Base-by-base conservation (phyloP, 2,113 vertebrate species). In the Ariopsis seemanni region DNA sequence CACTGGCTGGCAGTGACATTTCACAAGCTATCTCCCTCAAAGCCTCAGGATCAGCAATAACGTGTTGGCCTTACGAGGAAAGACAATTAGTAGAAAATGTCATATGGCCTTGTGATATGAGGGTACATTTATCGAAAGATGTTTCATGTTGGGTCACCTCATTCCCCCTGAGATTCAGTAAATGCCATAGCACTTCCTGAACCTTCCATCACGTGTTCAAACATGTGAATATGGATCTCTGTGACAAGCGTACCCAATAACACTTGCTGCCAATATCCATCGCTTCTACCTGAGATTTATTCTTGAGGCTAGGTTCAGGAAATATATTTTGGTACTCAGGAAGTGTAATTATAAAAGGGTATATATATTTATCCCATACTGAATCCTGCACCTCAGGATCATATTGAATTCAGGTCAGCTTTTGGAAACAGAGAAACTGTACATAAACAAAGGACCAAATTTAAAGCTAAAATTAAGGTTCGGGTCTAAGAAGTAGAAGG, bases 51-150 rank as follows among this genome's bases (percentile, higher is more conserved):
- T 93, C 93, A 92, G 89, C 84, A 84, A 93, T 91, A 92, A 93
- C 91, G 86, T 72, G 18, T 20, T 90, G 90, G 82, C 92, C 91
- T 93, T 88, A 92, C 83, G 12, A 81, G 79, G 69, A 90, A 85
- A 93, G 93, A 90, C 91, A 92, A 93, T 93, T 93, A 92, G 91
- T 92, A 93, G 91, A 91, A 95, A 95, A 94, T 94, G 94, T 93
- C 93, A 93, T 74, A 89, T 52, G 86, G 82, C 91, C 87, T 79
- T 89, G 87, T 88, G 89, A 87, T 91, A 90, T 90, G 86, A 91
- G 74, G 89, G 86, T 85, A 86, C 89, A 86, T 91, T 89, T 86
- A 84, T 92, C 87, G 91, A 87, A 79, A 90, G 85, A 89, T 87
- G 90, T 88, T 86, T 85, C 71, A 82, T 5, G 75, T 87, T 85